Evolutionary conservation across 2,113 vertebrate species (phyloP), one percentile per base, ranked within the genome.

Genomic region (Bubo blakistoni): DNA sequence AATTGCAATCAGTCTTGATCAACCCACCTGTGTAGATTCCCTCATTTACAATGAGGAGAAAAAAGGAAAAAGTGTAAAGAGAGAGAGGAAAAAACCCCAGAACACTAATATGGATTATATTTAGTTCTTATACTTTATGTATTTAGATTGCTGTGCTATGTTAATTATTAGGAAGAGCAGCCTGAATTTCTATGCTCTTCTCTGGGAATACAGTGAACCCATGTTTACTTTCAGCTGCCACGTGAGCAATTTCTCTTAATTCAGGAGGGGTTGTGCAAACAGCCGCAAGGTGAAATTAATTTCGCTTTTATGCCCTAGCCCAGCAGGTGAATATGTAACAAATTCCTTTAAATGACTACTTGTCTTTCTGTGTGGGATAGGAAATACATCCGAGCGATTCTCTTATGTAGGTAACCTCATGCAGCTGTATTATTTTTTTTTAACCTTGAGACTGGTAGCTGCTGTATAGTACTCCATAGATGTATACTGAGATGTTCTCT

Each of bases 1-100:
- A 95, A 97, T 96, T 97, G 93, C 88, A 95, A 88, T 97, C 92
- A 88, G 78, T 92, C 87, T 94, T 93, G 89, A 96, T 97, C 95
- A 94, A 92, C 74, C 87, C 95, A 97, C 95, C 96, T 96, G 93
- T 69, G 51, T 59, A 78, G 84, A 67, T 80, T 92, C 72, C 42
- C 81, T 91, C 63, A 59, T 86, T 94, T 93, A 54, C 57, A 85
- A 61, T 2, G 55, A 83, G 59, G 27, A 72, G 57, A 16, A 76
- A 78, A 63, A 16, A 16, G 9, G 52, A 51, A 54, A 32, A 55
- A 27, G 3, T 55, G 10, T 25, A 27, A 59, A 70, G 47, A 91
- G 62, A 81, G 44, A 49, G 36, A 30, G 25, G 1, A 34, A 12
- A 76, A 73, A 51, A 34, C 0, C 22, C 27, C 57, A 20, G 74